Base-by-base conservation (phyloP, 64 coral and sea anemone species). In the Exaiptasia diaphana region DNA sequence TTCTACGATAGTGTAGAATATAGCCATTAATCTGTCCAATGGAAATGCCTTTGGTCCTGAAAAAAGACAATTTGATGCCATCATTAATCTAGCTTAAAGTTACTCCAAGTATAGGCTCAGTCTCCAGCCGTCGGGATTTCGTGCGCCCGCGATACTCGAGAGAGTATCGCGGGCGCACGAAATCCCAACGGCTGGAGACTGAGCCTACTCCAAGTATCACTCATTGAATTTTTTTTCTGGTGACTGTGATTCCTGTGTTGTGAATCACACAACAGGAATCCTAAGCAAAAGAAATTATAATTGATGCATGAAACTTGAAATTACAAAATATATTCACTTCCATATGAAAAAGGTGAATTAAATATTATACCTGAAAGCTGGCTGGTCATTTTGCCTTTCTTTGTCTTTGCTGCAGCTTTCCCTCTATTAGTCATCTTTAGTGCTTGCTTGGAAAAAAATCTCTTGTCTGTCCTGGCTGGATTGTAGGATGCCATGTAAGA, bases 1-100 rank as follows among this genome's bases (percentile, higher is more conserved):
- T 18, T 99, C 95, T 17, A 99, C 95, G 53, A 99, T 89, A 21
- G 88, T 99, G 60, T 92, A 99, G 40, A 99, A 99, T 40, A 99
- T 99, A 20, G 95, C 85, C 95, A 99, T 99, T 32, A 99, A 45
- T 23, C 95, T 77, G 52, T 99, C 95, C 24, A 99, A 59, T 12
- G 81, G 89, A 42, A 99, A 92, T 48, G 78, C 80, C 72, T 99
- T 91, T 4, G 89, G 95, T 55, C 95, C 95, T 99, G 61, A 10
- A 27, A 77, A 53, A 64, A 2, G 35, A 45, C 22, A 20, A 81
- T 8, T 30, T 13, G 7, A 11, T 3, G 13, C 4, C 3, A 5
- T 18, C 4, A 25, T 8, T 3, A n/a, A 43, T 25, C 38, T 72
- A n/a, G n/a, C n/a, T n/a, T n/a, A n/a, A n/a, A n/a, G n/a, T n/a